phyloP scores from a whole-genome alignment of 1,140 invertebrate species.

The Eueides isabella region DNA sequence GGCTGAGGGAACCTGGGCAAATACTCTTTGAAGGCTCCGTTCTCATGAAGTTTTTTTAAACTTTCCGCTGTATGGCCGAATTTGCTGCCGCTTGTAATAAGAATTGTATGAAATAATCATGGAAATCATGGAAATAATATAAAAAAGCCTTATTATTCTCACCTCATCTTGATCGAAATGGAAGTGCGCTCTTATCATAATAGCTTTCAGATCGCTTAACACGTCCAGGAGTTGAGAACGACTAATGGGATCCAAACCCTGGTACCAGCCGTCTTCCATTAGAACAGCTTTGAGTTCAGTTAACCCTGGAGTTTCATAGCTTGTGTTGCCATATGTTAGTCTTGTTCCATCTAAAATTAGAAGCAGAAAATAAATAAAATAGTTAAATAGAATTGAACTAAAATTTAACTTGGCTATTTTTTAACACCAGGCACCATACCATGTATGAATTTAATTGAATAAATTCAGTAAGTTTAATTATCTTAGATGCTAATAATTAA shows the following conservation, averaged over 20 bases:
- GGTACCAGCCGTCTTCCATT: conserved; percentile 89
- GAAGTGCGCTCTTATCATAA: conserved; percentile 95
- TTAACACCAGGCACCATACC: too few relatives aligned
- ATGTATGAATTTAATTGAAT: too few relatives aligned
- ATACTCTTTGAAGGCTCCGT: too few relatives aligned
- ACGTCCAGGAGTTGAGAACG: conserved; percentile 92
- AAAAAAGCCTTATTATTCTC: conserved; percentile 47
- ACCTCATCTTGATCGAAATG: conserved; percentile 97
- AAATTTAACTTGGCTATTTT: too few relatives aligned
- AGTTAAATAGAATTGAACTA: not conserved
- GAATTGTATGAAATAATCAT: too few relatives aligned
- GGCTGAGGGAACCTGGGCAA: too few relatives aligned
- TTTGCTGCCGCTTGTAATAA: too few relatives aligned
- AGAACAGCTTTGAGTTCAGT: conserved; percentile 85
- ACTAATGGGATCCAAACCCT: conserved; percentile 85
- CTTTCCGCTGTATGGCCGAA: too few relatives aligned
- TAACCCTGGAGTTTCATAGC: conserved; percentile 81
- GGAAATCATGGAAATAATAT: too few relatives aligned
- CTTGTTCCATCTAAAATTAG: conserved; percentile 84
- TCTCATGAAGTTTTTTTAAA: too few relatives aligned
- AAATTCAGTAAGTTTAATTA: too few relatives aligned
- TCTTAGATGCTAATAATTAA: too few relatives aligned
- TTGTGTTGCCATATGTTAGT: conserved; percentile 88
- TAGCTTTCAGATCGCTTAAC: conserved; percentile 89
- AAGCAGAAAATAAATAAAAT: not conserved